Evolutionary conservation across 1,140 invertebrate genomes (phyloP).

Genomic region (Eufriesea mexicana): DNA sequence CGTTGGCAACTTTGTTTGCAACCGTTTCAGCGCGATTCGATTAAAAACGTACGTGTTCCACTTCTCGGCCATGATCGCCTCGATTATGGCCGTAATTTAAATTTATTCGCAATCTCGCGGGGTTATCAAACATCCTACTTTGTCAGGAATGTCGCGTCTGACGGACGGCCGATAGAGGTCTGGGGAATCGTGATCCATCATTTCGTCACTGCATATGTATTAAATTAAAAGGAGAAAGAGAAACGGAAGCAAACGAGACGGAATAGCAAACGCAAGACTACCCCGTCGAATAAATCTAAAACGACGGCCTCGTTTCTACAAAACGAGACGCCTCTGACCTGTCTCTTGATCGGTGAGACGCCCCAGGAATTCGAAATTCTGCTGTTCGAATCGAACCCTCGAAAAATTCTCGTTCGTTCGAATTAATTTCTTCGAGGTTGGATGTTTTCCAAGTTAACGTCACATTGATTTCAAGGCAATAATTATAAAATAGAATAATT

Average conservation of each 20-base stretch:
- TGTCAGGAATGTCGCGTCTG: background rate
- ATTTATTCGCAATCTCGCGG: background rate
- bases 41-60: too few species aligned
- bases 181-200: background rate
- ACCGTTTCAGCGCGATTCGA: background rate
- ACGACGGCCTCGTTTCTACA: conserved; percentile 2
- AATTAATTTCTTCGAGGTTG: background rate
- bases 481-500: too few species aligned
- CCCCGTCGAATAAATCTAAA: conserved; percentile 12
- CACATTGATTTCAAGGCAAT: too few species aligned
- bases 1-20: background rate
- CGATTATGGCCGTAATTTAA: too few species aligned
- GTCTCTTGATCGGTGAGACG: conserved; percentile 11
- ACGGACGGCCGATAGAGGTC: background rate
- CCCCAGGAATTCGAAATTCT: conserved; percentile 22
- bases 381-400: background rate
- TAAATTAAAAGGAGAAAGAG: background rate
- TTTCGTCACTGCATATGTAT: background rate
- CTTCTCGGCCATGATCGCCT: too few species aligned
- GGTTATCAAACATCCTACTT: too few species aligned
- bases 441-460: too few species aligned
- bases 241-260: conserved; percentile 12
- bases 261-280: background rate
- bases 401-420: background rate
- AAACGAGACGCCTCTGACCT: conserved; percentile 9